Evolutionary conservation across 2,113 vertebrate genomes (phyloP).

Genomic region (Laticauda colubrina): DNA sequence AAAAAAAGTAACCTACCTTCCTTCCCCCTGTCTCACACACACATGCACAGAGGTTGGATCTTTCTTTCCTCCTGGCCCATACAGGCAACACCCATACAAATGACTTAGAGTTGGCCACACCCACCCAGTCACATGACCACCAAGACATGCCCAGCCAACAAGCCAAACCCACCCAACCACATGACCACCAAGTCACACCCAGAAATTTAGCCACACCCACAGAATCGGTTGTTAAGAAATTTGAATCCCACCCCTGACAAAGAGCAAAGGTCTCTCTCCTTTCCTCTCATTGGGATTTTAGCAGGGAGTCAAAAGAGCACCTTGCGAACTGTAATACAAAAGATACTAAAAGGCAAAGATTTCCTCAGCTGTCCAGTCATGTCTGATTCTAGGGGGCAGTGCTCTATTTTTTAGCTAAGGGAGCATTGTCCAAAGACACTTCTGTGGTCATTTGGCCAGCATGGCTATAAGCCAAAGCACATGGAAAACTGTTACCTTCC

Average conservation of each 20-base stretch:
- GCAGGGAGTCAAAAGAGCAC: conserved; percentile 35
- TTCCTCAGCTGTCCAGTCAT: not conserved
- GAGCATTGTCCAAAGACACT: not conserved
- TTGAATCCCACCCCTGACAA: not conserved
- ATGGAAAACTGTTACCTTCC: not conserved
- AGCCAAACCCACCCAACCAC: no score
- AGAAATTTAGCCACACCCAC: no score
- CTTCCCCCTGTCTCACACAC: no score
- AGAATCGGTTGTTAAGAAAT: no score
- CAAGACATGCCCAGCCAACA: no score
- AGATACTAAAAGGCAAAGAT: conserved; percentile 12
- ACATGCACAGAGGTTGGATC: no score
- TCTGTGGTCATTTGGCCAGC: not conserved
- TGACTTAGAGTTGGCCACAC: no score
- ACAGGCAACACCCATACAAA: no score
- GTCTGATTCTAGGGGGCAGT: not conserved
- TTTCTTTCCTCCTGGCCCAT: no score
- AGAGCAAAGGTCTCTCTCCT: conserved; percentile 35
- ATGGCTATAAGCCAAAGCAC: not conserved
- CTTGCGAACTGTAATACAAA: conserved; percentile 39
- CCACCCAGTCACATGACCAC: no score
- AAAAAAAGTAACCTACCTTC: no score
- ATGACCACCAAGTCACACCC: no score
- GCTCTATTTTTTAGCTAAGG: not conserved
- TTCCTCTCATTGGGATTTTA: conserved; percentile 55